Evolutionary conservation across 1,140 invertebrate genomes (phyloP).

Genomic region (Teleopsis dalmanni): DNA sequence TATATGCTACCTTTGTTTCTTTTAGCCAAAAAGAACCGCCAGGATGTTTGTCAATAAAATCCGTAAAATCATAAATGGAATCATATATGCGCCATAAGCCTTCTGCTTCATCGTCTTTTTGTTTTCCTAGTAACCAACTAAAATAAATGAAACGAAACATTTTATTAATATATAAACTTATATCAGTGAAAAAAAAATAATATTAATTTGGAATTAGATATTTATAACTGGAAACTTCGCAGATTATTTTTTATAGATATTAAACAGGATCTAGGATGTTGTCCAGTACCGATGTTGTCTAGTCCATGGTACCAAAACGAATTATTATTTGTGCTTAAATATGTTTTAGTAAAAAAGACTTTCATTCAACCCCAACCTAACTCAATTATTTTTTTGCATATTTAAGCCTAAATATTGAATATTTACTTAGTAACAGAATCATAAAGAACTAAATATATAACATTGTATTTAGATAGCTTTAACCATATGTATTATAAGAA

Average conservation of each 20-base stretch:
- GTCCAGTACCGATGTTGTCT: too few species aligned
- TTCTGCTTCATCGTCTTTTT: conserved; percentile 55
- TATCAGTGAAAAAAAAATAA: neutral
- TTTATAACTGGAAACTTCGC: neutral
- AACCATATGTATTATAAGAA: too few species aligned
- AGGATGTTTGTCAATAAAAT: conserved; percentile 58
- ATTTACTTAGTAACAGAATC: too few species aligned
- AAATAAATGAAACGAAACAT: neutral
- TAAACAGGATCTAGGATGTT: too few species aligned
- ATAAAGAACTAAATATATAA: too few species aligned
- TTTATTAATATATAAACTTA: neutral
- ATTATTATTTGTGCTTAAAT: too few species aligned
- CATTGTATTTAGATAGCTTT: too few species aligned
- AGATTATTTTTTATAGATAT: neutral
- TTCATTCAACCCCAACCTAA: too few species aligned
- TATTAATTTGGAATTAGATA: neutral
- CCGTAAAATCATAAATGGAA: conserved; percentile 58
- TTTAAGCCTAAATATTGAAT: too few species aligned
- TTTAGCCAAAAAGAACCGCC: conserved; percentile 60
- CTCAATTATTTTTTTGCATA: too few species aligned
- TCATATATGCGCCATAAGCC: conserved; percentile 62
- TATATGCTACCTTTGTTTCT: conserved; percentile 51
- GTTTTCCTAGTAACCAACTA: conserved; percentile 52
- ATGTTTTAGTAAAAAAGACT: too few species aligned
- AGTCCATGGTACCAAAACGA: too few species aligned